Percentiles rank a stretch among this genome's conserved stretches.
Evolutionary conservation across 1,140 invertebrate species (phyloP).

Genomic region (Scaptomyza graminum): DNA sequence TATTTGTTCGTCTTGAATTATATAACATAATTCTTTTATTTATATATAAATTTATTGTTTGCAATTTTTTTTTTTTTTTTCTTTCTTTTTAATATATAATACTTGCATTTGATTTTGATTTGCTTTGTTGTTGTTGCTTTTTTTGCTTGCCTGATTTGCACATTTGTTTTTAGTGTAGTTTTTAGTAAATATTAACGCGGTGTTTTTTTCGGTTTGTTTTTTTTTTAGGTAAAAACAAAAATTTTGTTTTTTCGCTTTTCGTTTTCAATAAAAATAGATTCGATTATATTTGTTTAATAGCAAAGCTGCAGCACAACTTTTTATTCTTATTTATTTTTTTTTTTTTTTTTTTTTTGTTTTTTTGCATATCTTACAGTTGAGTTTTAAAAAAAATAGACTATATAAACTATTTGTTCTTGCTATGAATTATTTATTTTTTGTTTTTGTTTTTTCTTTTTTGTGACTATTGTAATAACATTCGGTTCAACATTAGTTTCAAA

Average conservation of each 20-base stretch:
- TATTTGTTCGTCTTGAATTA: conserved; percentile 23
- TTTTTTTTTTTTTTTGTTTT: not conserved
- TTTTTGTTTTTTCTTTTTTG: conserved; percentile 18
- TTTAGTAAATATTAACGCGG: conserved; percentile 20
- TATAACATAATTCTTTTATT: conserved; percentile 46
- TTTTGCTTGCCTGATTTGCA: not conserved
- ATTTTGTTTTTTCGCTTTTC: not conserved
- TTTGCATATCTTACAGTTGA: conserved; percentile 49
- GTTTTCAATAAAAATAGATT: conserved; percentile 45
- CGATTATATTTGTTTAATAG: conserved; percentile 46
- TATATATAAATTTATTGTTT: conserved; percentile 39
- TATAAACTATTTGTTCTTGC: conserved; percentile 7
- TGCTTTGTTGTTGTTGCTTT: conserved; percentile 6
- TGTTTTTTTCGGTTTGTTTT: not conserved
- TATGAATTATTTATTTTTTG: conserved; percentile 14
- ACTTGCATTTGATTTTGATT: conserved; percentile 54
- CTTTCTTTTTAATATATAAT: conserved; percentile 52
- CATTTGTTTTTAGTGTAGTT: conserved; percentile 12
- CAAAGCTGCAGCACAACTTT: conserved; percentile 39
- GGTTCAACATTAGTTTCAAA: conserved; percentile 12
- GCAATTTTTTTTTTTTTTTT: conserved; percentile 8
- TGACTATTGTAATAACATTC: conserved; percentile 58
- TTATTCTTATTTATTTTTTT: not conserved
- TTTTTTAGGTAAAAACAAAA: conserved; percentile 28
- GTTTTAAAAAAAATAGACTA: conserved; percentile 50